Evolutionary conservation across 2,797 vertebrate species (phyloP).

Genomic region (Aulostomus chinensis): DNA sequence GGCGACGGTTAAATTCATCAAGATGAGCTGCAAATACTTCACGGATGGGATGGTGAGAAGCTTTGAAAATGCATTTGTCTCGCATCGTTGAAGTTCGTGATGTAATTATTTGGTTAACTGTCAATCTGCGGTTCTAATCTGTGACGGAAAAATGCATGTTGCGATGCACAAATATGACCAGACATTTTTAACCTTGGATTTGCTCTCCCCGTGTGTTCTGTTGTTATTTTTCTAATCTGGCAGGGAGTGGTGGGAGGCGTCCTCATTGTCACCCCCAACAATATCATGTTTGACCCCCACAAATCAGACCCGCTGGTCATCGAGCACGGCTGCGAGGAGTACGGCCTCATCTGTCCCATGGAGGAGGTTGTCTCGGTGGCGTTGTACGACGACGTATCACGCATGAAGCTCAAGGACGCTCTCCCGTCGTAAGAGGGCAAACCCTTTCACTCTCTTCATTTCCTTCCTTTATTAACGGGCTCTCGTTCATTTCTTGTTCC

Average conservation of each 20-base stretch:
- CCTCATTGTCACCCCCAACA: slow-evolving; percentile 99
- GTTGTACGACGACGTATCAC: slow-evolving; percentile 95
- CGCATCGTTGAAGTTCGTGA: too few relatives aligned
- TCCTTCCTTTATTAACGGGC: slow-evolving; percentile 13
- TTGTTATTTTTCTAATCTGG: slow-evolving; percentile 8
- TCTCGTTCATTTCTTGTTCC: slow-evolving; percentile 23
- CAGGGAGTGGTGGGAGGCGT: slow-evolving; percentile 98
- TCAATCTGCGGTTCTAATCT: too few relatives aligned
- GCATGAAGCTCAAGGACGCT: slow-evolving; percentile 97
- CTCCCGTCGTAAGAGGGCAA: slow-evolving; percentile 92
- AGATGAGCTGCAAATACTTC: slow-evolving; percentile 99
- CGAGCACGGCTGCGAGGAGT: slow-evolving; percentile 97
- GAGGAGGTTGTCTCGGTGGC: slow-evolving; percentile 97
- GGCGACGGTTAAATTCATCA: slow-evolving; percentile 92
- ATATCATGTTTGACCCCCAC: slow-evolving; percentile 99
- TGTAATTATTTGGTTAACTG: too few relatives aligned
- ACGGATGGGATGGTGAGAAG: slow-evolving; percentile 95
- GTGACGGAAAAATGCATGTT: too few relatives aligned
- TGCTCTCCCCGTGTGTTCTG: not conserved
- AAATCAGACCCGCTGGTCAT: slow-evolving; percentile 98
- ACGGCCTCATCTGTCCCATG: slow-evolving; percentile 98
- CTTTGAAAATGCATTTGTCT: too few relatives aligned
- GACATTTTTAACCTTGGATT: too few relatives aligned
- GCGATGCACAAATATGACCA: too few relatives aligned
- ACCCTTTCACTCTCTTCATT: not conserved